Conservation (phyloP, 2,797 vertebrate genomes). For the Ptychobarbus kaznakovi region DNA sequence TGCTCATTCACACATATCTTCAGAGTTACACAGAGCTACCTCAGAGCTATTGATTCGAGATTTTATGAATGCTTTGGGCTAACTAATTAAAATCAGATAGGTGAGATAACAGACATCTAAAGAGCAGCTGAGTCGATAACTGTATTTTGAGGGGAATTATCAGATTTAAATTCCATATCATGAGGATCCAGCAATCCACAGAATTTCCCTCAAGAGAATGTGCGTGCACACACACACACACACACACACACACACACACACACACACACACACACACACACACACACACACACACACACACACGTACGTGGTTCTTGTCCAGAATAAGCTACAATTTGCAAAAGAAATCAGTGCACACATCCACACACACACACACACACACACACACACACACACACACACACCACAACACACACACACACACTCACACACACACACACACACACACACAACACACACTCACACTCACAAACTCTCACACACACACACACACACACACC, state of each 20-base stretch:
- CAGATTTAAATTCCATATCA: constrained; percentile 66
- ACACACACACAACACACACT: constrained; percentile 29
- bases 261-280: constrained; percentile 21
- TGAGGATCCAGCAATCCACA: constrained; percentile 67
- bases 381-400: constrained; percentile 20
- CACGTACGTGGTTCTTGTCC: background rate
- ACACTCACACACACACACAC: constrained; percentile 23
- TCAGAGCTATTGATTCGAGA: constrained; percentile 45
- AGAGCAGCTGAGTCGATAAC: constrained; percentile 27
- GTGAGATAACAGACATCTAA: constrained; percentile 36
- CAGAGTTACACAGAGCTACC: constrained; percentile 18
- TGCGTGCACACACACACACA: background rate
- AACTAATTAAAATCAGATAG: constrained; percentile 47
- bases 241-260: constrained; percentile 6
- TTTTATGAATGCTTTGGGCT: constrained; percentile 40
- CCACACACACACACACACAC: constrained; percentile 5
- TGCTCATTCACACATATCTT: constrained; percentile 30
- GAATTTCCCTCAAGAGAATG: constrained; percentile 50
- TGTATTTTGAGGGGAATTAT: constrained; percentile 32
- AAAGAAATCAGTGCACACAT: background rate
- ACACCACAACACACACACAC: constrained; percentile 19
- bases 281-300: constrained; percentile 34
- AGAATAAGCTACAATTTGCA: too few species aligned
- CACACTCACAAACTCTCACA: too few species aligned
- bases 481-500: constrained; percentile 26